Base-by-base conservation (phyloP, 2,797 vertebrate species). In the Catamblyrhynchus diadema region DNA sequence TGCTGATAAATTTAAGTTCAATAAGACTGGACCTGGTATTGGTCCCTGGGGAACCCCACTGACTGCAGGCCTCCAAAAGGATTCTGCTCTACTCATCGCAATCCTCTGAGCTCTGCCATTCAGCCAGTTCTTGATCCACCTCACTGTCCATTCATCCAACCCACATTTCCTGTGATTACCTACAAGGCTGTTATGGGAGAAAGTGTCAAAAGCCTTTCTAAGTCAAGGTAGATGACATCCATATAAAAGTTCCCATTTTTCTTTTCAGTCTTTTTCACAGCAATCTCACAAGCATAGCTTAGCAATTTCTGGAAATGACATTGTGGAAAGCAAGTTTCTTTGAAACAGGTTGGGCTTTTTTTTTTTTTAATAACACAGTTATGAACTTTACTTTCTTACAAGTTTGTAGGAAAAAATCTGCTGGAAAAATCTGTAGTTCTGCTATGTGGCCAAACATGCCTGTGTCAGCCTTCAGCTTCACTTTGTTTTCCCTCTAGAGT, bases 351-450 rank as follows among this genome's bases (percentile, higher is more conserved):
- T 85, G 39, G 21, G 5, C 7, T 53, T 11, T 24, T 11, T 28
- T 28, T 45, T 28, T 33, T 32, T 47, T 75, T 57, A 12, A 19
- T 72, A 54, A 96, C 53, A 18, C 66, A 96, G 21, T 98, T 96
- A 6, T 96, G 90, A 47, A 96, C 97, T 96, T 97, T 98, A 77
- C 54, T 98, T 98, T 83, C 85, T 93, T 50, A 96, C 82, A 61
- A 92, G 66, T 80, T 94, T 96, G 15, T 93, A 83, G 72, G 94
- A n/a, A 78, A 22, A 22, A 44, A 20, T 53, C 57, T 92, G 20
- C 69, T 93, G 32, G 92, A 84, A 81, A 83, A 81, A 81, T 50
- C 30, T 93, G 4, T 74, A 69, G 24, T 45, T 75, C 42, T 90
- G 88, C 15, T 94, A 82, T 35, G 37, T 20, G 10, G 19, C 41